phyloP scores from a whole-genome alignment of 2,888 invertebrate species.

The Calameuta pallipes region DNA sequence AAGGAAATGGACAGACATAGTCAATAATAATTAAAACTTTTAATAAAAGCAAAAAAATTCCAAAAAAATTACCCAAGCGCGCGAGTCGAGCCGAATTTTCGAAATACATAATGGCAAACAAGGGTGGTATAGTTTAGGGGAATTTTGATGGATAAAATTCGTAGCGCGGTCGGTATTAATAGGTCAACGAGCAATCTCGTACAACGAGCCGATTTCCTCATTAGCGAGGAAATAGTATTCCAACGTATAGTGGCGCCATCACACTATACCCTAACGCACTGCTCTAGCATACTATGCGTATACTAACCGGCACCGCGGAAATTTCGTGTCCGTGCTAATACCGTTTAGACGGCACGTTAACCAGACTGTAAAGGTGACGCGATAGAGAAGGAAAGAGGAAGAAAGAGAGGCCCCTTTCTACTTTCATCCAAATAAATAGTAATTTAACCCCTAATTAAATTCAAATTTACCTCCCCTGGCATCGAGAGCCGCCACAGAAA shows the following conservation, averaged over 20 bases:
- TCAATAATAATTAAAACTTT: not conserved
- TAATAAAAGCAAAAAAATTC: not conserved
- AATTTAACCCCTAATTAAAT: constrained; percentile 59
- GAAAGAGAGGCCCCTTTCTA: too few relatives aligned
- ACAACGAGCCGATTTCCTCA: not conserved
- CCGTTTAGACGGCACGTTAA: not conserved
- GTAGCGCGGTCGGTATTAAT: not conserved
- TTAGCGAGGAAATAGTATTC: not conserved
- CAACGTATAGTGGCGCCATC: not conserved
- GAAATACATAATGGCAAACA: not conserved
- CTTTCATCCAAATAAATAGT: constrained; percentile 32
- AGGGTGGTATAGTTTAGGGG: not conserved
- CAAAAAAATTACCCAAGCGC: not conserved
- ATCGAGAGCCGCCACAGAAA: constrained; percentile 24
- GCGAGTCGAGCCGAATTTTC: not conserved
- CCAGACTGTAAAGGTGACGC: not conserved
- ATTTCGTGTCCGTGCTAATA: not conserved
- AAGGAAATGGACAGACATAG: too few relatives aligned
- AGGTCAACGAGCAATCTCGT: not conserved
- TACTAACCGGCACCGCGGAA: not conserved
- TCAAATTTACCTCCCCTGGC: constrained; percentile 47
- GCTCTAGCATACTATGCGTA: not conserved
- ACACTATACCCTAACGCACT: not conserved
- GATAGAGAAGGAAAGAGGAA: too few relatives aligned
- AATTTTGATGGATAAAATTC: not conserved